Base-by-base conservation (phyloP, 2,888 invertebrate species). In the Choreutis nemorana region DNA sequence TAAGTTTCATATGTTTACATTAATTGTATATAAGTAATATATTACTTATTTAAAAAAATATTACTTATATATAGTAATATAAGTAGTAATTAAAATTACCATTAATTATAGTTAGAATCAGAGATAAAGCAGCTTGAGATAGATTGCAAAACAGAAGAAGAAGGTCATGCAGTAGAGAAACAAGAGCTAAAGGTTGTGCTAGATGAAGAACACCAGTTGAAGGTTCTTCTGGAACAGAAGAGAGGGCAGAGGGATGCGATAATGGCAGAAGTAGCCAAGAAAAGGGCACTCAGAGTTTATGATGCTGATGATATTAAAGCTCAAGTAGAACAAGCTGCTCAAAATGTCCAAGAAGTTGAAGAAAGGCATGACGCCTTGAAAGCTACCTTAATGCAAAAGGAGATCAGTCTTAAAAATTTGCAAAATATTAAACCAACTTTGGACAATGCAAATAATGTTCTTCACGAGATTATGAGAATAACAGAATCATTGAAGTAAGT, bases 291-390 rank as follows among this genome's bases (percentile, higher is more conserved):
- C 2, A 58, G 70, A 28, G 77, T 78, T 0, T 63, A 65, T 23
- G 71, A 77, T 32, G 72, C 64, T 0, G 68, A 73, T 0, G 77
- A 73, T 34, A 59, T 75, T 2, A 52, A 46, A 26, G 48, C 55
- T 0, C 63, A 75, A 14, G 18, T 18, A 18, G 57, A 58, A 26
- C 60, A 67, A 35, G 64, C 71, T 0, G 44, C 56, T 0, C 58
- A 54, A 23, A 60, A 60, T 32, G 59, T 68, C 0, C 58, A 62
- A 30, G 73, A 73, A 23, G 59, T 55, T 0, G 70, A 73, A 15
- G 61, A 67, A 24, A 65, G 64, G 15, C 31, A 66, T 1, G 56
- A 55, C 4, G 45, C 51, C 0, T 37, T 68, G 2, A 36, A 48
- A 8, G 45, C 49, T 1, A 62, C 54, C 0, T 41, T 75, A 1